These are phyloP conservation scores for Sebastes steindachneri DNA, from an alignment of 2,797 vertebrate genomes.

Conservation along the genomic window DNA sequence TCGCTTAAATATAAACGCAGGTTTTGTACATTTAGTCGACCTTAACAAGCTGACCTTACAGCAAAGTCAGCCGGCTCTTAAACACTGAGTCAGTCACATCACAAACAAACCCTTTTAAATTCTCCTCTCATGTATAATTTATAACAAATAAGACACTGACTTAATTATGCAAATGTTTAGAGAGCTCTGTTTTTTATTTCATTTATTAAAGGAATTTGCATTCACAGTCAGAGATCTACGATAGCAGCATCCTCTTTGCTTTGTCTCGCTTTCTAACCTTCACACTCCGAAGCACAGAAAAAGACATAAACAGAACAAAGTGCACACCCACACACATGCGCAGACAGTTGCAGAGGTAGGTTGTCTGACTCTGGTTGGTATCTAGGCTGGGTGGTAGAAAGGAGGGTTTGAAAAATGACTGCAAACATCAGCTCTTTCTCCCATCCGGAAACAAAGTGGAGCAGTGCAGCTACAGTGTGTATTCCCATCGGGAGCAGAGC, in stretches of 20 bases:
- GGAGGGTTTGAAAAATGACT: conserved; percentile 30
- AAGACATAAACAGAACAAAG: neutral
- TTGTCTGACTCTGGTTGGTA: neutral
- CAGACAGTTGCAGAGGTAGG: conserved; percentile 3
- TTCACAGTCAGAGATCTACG: neutral
- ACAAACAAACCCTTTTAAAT: conserved; percentile 5
- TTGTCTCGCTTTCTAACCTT: conserved; percentile 41
- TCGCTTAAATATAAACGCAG: neutral
- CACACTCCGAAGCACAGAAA: conserved; percentile 13
- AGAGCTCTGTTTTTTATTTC: conserved; percentile 16
- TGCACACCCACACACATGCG: neutral
- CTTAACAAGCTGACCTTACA: conserved; percentile 6
- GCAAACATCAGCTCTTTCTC: conserved; percentile 58
- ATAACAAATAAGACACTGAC: conserved; percentile 22
- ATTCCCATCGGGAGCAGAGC: conserved; percentile 6
- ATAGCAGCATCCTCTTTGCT: neutral
- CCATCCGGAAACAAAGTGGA: conserved; percentile 28
- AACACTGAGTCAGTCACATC: conserved; percentile 1
- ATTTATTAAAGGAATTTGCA: neutral
- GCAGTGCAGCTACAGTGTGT: conserved; percentile 10
- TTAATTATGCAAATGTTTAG: conserved; percentile 23
- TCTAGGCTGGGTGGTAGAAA: neutral
- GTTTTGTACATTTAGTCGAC: neutral
- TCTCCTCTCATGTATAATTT: conserved; percentile 40
- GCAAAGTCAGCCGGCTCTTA: conserved; percentile 14